Evolutionary conservation across 2,113 vertebrate genomes (phyloP).

Genomic region (Pelvicachromis taeniatus): DNA sequence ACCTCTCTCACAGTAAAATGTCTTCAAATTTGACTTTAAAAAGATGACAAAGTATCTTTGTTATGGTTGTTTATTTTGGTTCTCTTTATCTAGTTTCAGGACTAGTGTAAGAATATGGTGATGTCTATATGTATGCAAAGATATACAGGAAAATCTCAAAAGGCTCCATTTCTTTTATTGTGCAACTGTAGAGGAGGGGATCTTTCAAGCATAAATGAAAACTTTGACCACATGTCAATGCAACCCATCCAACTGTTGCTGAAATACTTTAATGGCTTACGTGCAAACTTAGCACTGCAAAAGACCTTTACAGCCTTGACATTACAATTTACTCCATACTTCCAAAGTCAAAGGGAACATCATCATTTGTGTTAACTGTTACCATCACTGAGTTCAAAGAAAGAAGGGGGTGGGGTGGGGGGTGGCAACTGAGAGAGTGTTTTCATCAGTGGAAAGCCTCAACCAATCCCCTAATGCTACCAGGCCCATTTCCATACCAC

Average conservation of each 20-base stretch:
- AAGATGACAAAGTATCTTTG: not conserved
- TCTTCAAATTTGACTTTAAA: not conserved
- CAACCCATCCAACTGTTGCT: not conserved
- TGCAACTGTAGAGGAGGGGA: not conserved
- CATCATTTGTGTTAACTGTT: slow-evolving; percentile 57
- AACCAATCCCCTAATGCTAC: slow-evolving; percentile 48
- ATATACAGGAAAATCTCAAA: not conserved
- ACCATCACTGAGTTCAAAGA: slow-evolving; percentile 58
- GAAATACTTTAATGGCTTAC: not conserved
- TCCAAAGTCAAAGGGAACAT: slow-evolving; percentile 18
- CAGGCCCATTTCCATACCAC: slow-evolving; percentile 60
- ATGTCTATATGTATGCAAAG: not conserved
- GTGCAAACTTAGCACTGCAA: not conserved
- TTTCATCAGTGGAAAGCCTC: slow-evolving; percentile 54
- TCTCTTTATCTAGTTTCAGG: not conserved
- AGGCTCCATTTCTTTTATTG: not conserved
- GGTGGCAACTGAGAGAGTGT: slow-evolving; percentile 5
- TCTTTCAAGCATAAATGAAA: not conserved
- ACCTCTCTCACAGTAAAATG: not conserved
- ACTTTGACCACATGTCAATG: not conserved
- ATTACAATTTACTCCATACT: not conserved
- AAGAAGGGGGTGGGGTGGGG: not conserved
- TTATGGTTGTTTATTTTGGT: not conserved
- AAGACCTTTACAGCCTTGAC: not conserved
- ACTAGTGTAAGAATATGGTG: not conserved